Base-by-base conservation (phyloP, 2,797 vertebrate genomes). In the Scolopax bukidnonensis region DNA sequence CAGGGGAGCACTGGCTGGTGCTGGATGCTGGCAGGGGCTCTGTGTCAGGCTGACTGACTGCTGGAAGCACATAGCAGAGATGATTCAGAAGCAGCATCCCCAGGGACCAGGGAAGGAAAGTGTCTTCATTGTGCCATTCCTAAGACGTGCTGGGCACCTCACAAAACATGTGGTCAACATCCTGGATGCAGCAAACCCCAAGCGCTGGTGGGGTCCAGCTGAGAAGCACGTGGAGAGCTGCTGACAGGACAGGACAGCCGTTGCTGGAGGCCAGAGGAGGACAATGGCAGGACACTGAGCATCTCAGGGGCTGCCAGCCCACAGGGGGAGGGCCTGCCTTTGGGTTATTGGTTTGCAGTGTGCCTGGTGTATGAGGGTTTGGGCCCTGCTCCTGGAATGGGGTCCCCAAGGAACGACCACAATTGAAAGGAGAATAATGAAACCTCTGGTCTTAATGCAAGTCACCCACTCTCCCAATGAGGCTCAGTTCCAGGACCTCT, bases 381-480 rank as follows among this genome's bases (percentile, higher is more conserved):
- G 92, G 87, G 38, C 80, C 76, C 76, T 48, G 83, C 69, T 91
- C 69, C 87, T 84, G 87, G 89, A 94, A 94, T 21, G 67, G 41
- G 51, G 59, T 93, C 94, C 83, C 93, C 48, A 13, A 40, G 85
- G 94, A 93, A 53, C 7, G 1, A 28, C 78, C 70, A 67, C 93
- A 95, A 82, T 90, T 95, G 95, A 94, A 92, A 24, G 64, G 50
- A 96, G 74, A 90, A 95, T 90, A 96, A 96, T 95, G 93, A 86
- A 84, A 92, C 60, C 80, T 93, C 89, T 91, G 87, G 80, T 89
- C 91, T 84, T 85, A 87, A 87, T 80, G 75, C 32, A 11, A 94
- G 91, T 93, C 78, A 92, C 78, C 91, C 94, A 89, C 84, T 92
- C 51, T 93, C 89, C 81, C 91, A 68, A 19, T 0, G 2, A 83